Base-by-base conservation (phyloP, 2,797 vertebrate genomes). In the Australoheros facetus region DNA sequence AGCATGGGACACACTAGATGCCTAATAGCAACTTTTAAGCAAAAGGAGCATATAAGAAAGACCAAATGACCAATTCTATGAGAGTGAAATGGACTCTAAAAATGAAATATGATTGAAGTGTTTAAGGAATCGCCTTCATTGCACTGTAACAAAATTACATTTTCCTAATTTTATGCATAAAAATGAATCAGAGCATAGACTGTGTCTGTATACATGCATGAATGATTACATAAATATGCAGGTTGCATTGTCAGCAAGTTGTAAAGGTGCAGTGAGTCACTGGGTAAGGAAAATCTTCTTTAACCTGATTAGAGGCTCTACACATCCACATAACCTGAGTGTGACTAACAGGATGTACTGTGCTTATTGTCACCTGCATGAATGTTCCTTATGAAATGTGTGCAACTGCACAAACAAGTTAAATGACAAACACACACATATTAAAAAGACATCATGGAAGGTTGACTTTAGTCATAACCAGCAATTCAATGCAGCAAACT, bases 261-360 rank as follows among this genome's bases (percentile, higher is more conserved):
- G 77, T 78, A 30, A 62, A 78, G 80, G 78, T 82, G 66, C 81
- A 64, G 58, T 80, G 87, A 89, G 75, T 89, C 85, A 82, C 42
- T 45, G 75, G 32, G 21, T 17, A 78, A 79, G 57, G 83, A 48
- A 76, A 76, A 87, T 86, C 83, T 83, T 26, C 73, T 83, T 21
- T 85, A 91, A 89, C 66, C 5, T 83, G 89, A 92, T 94, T 90
- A 87, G 81, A 87, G 73, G 69, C 56, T 85, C 48, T 28, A 54
- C 81, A 75, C 73, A 76, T 80, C 72, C 77, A 28, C 39, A 66
- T 37, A 75, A 81, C 82, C 84, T 80, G 37, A 53, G 58, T 72
- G 80, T 78, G 81, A 80, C 64, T 17, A 85, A 89, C 69, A 62
- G 85, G 85, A 81, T 78, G 78, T 81, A n/a, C 78, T 56, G 48